Evolutionary conservation across 2,888 invertebrate genomes (phyloP), one percentile per base, ranked within the genome.

Genomic region (Trachelus tabidus): DNA sequence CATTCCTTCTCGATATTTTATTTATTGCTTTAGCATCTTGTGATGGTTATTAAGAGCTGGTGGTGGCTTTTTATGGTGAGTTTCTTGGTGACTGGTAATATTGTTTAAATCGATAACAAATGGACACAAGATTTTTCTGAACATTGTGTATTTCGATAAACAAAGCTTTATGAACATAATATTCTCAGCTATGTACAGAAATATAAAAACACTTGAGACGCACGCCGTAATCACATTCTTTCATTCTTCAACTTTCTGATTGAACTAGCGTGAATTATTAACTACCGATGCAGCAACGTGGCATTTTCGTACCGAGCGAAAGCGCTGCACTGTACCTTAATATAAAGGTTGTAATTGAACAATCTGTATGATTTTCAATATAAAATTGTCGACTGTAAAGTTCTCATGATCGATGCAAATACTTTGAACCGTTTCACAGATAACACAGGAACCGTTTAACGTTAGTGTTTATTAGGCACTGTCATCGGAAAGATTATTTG

Each of bases 401-500:
- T 56, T 15, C 40, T 23, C 40, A 56, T 56, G 40, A 56, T 56
- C 23, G 23, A 56, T 56, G 40, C 40, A 56, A 56, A 56, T 56
- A 23, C 23, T 56, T 23, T 56, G 40, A 15, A 15, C 40, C 23
- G 23, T 23, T 56, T 56, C 40, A 56, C 23, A 23, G 23, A 56
- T 56, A 15, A 23, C 40, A 15, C 40, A 23, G 40, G 40, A 56
- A 56, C 23, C 23, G 9, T 6, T 56, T 56, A 23, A 56, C 23
- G 1, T 9, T 56, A 56, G 23, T 56, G 82, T 84, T 31, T 12
- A 68, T 86, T 86, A 89, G 83, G 86, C 87, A 87, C 90, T 90
- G 79, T 90, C 87, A 71, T 86, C 87, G 12, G 89, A 89, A 79
- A 82, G 80, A 82, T 87, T 87, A 78, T 88, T 87, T 68, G 92